phyloP scores from a whole-genome alignment of 1,140 invertebrate genomes.

The Phymorhynchus buccinoides region DNA sequence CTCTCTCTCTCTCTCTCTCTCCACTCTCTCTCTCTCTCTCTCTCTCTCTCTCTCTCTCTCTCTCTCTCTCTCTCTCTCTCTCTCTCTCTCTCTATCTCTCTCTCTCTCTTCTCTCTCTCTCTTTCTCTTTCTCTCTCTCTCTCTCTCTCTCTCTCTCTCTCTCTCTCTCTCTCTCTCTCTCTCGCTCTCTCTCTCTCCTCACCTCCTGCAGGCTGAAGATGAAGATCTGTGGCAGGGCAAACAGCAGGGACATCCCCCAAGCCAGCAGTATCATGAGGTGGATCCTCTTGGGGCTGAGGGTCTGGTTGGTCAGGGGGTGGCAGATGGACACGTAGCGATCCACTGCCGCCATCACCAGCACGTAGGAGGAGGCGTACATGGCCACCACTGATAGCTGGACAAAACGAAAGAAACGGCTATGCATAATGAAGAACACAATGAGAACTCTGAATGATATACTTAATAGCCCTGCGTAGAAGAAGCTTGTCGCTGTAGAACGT shows the following conservation, averaged over 20 bases:
- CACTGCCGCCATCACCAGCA: constrained; percentile 92
- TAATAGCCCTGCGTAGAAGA: background rate
- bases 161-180: background rate
- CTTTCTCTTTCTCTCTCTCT: background rate
- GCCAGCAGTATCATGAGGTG: constrained; percentile 75
- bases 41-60: background rate
- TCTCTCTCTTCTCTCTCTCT: background rate
- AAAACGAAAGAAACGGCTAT: too few relatives aligned
- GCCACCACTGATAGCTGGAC: constrained; percentile 79
- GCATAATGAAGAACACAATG: too few relatives aligned
- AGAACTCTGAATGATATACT: too few relatives aligned
- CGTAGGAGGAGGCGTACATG: constrained; percentile 95
- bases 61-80: background rate
- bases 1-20: too few relatives aligned
- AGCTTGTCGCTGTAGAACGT: too few relatives aligned
- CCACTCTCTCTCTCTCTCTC: background rate
- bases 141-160: background rate
- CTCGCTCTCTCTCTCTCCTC: constrained; percentile 11
- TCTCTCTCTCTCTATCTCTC: too few relatives aligned
- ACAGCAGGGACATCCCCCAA: constrained; percentile 78
- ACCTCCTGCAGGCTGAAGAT: constrained; percentile 53
- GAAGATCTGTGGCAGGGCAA: constrained; percentile 80
- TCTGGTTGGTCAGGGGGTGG: constrained; percentile 67
- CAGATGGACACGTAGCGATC: constrained; percentile 91
- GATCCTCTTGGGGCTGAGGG: constrained; percentile 60